Conservation (phyloP, 2,888 invertebrate species). For the Alentia gelatinosa region DNA sequence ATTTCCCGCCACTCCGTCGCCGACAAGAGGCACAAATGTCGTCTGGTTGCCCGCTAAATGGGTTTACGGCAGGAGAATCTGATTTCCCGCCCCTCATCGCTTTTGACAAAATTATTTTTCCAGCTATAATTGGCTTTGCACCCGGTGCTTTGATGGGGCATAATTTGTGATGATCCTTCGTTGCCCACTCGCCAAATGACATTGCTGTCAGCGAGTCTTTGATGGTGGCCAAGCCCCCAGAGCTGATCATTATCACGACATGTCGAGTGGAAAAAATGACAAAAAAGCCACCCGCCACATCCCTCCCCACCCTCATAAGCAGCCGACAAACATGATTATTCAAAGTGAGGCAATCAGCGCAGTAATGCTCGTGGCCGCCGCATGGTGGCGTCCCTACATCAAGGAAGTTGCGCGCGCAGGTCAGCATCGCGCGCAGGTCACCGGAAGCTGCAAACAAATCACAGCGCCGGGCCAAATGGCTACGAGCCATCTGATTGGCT, state of each 20-base stretch:
- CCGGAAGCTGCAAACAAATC: constrained; percentile 53
- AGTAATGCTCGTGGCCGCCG: constrained; percentile 34
- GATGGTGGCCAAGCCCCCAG: background rate
- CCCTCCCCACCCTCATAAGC: no score
- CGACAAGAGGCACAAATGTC: background rate
- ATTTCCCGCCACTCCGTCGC: background rate
- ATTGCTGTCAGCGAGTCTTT: constrained; percentile 24
- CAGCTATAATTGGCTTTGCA: constrained; percentile 51
- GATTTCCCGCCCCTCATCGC: constrained; percentile 48
- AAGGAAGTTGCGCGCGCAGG: constrained; percentile 41
- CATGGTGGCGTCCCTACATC: constrained; percentile 34
- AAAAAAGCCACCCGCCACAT: constrained; percentile 46
- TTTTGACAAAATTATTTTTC: constrained; percentile 51
- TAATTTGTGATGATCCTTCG: constrained; percentile 45
- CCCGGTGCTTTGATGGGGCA: constrained; percentile 41
- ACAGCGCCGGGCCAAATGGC: constrained; percentile 40
- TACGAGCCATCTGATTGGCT: constrained; percentile 30
- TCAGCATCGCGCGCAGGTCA: constrained; percentile 15
- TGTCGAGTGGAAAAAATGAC: constrained; percentile 53
- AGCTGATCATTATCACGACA: constrained; percentile 51
- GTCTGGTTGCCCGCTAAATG: background rate
- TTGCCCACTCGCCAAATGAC: constrained; percentile 36
- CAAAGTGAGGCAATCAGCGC: constrained; percentile 45
- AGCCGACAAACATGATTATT: constrained; percentile 52
- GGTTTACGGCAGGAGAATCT: constrained; percentile 26